A percentile compares a stretch with the other conserved stretches of the same genome.
Evolutionary conservation across 2,888 invertebrate species (phyloP).

Genomic region (Steinernema hermaphroditum): DNA sequence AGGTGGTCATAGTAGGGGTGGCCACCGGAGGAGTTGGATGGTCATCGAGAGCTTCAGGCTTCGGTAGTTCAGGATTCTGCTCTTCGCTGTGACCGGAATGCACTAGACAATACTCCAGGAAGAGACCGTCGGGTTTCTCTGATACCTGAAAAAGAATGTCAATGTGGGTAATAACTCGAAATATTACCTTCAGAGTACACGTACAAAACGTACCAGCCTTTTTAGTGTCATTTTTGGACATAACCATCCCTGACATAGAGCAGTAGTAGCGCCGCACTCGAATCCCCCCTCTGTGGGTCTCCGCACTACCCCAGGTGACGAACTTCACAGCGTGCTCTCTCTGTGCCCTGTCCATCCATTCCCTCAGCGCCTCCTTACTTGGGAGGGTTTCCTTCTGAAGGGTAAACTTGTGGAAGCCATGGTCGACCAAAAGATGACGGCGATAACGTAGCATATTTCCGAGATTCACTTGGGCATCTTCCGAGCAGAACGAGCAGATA

Average conservation of each 20-base stretch:
- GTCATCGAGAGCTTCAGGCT: not conserved
- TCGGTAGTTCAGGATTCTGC: not conserved
- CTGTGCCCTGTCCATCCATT: not conserved
- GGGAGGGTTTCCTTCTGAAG: slow-evolving; percentile 10
- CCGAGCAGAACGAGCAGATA: not conserved
- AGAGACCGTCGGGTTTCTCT: not conserved
- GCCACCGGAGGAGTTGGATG: not conserved
- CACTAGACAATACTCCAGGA: slow-evolving; percentile 7
- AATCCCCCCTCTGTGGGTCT: slow-evolving; percentile 8
- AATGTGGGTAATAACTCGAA: not conserved
- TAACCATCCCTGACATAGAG: slow-evolving; percentile 11
- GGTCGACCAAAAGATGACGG: slow-evolving; percentile 9
- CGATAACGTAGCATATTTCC: slow-evolving; percentile 17
- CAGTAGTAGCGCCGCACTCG: slow-evolving; percentile 22
- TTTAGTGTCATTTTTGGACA: not conserved
- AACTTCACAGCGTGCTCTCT: not conserved
- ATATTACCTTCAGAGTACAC: slow-evolving; percentile 3
- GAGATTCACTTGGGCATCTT: not conserved
- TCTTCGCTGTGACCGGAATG: slow-evolving; percentile 3
- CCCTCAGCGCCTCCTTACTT: not conserved
- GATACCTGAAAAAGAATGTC: slow-evolving; percentile 1
- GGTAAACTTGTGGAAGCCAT: slow-evolving; percentile 1
- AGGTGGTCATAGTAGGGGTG: not conserved
- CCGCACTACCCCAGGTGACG: slow-evolving; percentile 26
- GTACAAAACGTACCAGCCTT: slow-evolving; percentile 9